Evolutionary conservation across 2,797 vertebrate species (phyloP).

Genomic region (Poeciliopsis paucimaculata): DNA sequence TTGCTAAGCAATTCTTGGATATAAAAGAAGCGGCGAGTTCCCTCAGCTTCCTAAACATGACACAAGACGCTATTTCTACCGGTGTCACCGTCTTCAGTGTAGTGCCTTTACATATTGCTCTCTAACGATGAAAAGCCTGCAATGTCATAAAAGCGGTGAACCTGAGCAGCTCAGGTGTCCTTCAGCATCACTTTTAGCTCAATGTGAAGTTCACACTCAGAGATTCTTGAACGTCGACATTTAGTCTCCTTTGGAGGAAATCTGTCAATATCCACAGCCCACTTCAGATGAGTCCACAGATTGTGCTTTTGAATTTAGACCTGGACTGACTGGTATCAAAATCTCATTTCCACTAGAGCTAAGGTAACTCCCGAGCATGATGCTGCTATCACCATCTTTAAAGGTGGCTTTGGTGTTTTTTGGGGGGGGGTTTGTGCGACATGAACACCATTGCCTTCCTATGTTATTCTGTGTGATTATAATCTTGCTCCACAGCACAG

Average conservation of each 20-base stretch:
- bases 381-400: neutral
- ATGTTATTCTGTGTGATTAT: no score
- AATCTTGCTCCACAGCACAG: no score
- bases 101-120: slow-evolving; percentile 1
- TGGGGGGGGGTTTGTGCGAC: neutral
- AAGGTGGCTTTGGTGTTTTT: neutral
- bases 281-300: neutral
- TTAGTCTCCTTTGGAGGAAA: neutral
- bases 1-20: slow-evolving; percentile 77
- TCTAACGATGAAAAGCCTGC: neutral
- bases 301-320: neutral
- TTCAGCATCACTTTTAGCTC: neutral
- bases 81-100: slow-evolving; percentile 10
- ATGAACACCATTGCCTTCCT: neutral
- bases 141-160: neutral
- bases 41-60: slow-evolving; percentile 52
- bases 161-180: neutral
- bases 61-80: slow-evolving; percentile 30
- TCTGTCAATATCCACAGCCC: neutral
- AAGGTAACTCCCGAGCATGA: neutral
- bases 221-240: neutral
- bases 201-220: neutral
- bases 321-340: neutral
- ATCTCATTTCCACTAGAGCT: neutral
- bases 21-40: slow-evolving; percentile 60